These are phyloP conservation scores for Ornithoptera alexandrae DNA, from an alignment of 2,888 invertebrate species.

Conservation along the genomic window DNA sequence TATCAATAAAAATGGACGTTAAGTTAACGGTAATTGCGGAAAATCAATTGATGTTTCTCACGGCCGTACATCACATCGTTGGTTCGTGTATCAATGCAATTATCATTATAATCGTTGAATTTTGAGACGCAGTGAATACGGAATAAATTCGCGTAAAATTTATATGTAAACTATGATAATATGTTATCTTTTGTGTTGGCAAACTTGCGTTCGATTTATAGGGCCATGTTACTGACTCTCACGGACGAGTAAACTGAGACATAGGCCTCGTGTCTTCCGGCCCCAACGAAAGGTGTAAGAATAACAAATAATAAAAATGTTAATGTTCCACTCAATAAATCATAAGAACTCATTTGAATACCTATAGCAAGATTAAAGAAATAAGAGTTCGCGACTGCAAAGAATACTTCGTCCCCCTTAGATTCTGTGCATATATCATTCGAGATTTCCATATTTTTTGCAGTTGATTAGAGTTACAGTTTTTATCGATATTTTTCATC, in stretches of 20 bases:
- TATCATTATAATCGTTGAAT: conserved; percentile 76
- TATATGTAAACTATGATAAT: conserved; percentile 80
- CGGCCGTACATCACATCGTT: conserved; percentile 74
- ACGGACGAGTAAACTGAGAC: conserved; percentile 76
- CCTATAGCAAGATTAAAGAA: conserved; percentile 75
- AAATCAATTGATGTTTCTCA: conserved; percentile 76
- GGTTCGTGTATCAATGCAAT: conserved; percentile 73
- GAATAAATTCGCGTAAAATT: conserved; percentile 78
- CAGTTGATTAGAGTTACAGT: conserved; percentile 40
- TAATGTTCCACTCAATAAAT: conserved; percentile 82
- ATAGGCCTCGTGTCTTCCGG: conserved; percentile 78
- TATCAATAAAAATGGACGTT: conserved; percentile 55
- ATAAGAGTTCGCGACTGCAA: conserved; percentile 65
- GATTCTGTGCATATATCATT: conserved; percentile 52
- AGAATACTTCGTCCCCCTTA: conserved; percentile 45
- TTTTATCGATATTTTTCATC: conserved; percentile 28
- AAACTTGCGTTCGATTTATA: conserved; percentile 45
- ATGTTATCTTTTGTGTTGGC: conserved; percentile 64
- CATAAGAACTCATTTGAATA: conserved; percentile 79
- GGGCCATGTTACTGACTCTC: conserved; percentile 64
- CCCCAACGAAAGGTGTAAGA: conserved; percentile 75
- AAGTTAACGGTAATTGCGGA: conserved; percentile 63
- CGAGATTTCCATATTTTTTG: conserved; percentile 59
- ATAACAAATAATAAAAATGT: conserved; percentile 82
- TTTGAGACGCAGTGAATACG: conserved; percentile 69